Percentiles rank a stretch among this genome's conserved stretches.
These are phyloP conservation scores for Diaperis boleti DNA, from an alignment of 2,888 invertebrate genomes.

Conservation along the genomic window DNA sequence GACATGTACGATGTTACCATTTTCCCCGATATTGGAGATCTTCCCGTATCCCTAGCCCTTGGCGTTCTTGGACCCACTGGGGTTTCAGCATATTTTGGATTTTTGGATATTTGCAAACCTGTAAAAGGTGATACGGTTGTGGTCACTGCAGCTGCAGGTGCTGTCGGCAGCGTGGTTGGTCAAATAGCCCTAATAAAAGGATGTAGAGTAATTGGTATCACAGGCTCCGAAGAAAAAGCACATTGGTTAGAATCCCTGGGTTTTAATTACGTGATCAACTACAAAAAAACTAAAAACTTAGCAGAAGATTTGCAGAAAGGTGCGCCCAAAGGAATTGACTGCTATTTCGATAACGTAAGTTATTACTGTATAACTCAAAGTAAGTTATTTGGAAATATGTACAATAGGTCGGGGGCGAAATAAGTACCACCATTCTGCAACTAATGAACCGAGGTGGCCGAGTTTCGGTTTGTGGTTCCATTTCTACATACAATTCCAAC, in stretches of 20 bases:
- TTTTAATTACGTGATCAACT: slow-evolving; percentile 78
- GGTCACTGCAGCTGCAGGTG: slow-evolving; percentile 82
- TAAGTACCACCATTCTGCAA: slow-evolving; percentile 72
- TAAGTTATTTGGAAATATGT: no score
- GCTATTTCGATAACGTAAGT: slow-evolving; percentile 78
- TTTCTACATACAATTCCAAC: slow-evolving; percentile 75
- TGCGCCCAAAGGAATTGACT: slow-evolving; percentile 78
- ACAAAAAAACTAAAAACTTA: slow-evolving; percentile 72
- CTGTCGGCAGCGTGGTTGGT: slow-evolving; percentile 81
- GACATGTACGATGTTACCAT: slow-evolving; percentile 47
- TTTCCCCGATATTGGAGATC: slow-evolving; percentile 71
- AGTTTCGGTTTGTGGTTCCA: slow-evolving; percentile 77
- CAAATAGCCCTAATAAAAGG: slow-evolving; percentile 81
- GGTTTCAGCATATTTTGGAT: slow-evolving; percentile 78
- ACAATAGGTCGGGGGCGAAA: slow-evolving; percentile 80
- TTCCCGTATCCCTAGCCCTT: slow-evolving; percentile 70
- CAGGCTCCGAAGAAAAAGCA: slow-evolving; percentile 78
- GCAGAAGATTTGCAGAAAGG: slow-evolving; percentile 69
- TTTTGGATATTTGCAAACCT: slow-evolving; percentile 77
- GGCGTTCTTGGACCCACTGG: slow-evolving; percentile 54
- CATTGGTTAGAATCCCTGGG: slow-evolving; percentile 74
- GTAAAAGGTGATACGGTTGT: slow-evolving; percentile 79
- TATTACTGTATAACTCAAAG: background rate
- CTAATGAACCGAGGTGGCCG: slow-evolving; percentile 76
- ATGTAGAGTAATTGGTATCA: slow-evolving; percentile 77